A percentile compares a stretch with the other conserved stretches of the same genome.
Evolutionary conservation across 2,888 invertebrate species (phyloP).

Genomic region (Caenorhabditis wallacei): DNA sequence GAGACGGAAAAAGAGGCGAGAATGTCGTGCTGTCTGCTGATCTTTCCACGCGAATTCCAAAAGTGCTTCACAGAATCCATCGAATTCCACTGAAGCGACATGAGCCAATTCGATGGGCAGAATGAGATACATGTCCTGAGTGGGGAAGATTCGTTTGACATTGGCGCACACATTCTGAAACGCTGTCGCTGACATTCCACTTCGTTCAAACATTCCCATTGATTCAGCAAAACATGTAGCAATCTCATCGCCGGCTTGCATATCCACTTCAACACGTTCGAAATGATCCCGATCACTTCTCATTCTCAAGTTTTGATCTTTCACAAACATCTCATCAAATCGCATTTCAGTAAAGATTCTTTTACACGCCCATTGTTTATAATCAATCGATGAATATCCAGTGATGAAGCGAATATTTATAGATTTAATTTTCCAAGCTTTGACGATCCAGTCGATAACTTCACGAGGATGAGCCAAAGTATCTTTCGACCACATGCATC

Average conservation of each 20-base stretch:
- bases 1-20: constrained; percentile 42
- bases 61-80: constrained; percentile 45
- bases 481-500: constrained; percentile 37
- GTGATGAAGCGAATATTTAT: constrained; percentile 59
- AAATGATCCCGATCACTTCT: constrained; percentile 28
- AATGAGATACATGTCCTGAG: constrained; percentile 47
- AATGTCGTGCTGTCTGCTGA: constrained; percentile 44
- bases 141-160: constrained; percentile 43
- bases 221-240: constrained; percentile 55
- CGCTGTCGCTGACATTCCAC: constrained; percentile 48
- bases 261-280: constrained; percentile 53
- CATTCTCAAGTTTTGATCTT: constrained; percentile 17
- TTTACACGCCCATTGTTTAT: constrained; percentile 30
- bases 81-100: constrained; percentile 38
- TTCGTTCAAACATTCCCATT: constrained; percentile 50
- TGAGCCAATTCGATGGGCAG: constrained; percentile 44
- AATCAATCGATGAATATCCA: constrained; percentile 50
- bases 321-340: constrained; percentile 52
- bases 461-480: constrained; percentile 54
- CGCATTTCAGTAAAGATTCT: constrained; percentile 51
- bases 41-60: constrained; percentile 56
- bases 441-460: constrained; percentile 58
- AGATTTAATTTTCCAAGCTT: constrained; percentile 44
- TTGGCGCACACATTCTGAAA: constrained; percentile 57
- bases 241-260: constrained; percentile 53